Evolutionary conservation across 2,113 vertebrate genomes (phyloP).

Genomic region (Platichthys flesus): DNA sequence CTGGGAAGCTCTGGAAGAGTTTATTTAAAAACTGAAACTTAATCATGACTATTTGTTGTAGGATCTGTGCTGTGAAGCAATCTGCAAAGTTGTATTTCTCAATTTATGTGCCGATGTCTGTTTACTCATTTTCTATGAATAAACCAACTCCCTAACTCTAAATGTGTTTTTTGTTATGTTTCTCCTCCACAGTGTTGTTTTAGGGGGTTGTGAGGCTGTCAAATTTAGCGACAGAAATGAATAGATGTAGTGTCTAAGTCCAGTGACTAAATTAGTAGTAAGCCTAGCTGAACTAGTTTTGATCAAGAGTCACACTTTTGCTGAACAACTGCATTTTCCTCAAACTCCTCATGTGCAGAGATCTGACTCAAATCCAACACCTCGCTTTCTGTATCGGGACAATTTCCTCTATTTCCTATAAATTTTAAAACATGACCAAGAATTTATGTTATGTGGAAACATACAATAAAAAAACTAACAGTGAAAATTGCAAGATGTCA

Average conservation of each 20-base stretch:
- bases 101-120: background rate
- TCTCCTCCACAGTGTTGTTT: background rate
- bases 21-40: background rate
- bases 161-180: background rate
- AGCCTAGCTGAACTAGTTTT: too few species aligned
- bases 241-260: too few species aligned
- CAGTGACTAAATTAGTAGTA: too few species aligned
- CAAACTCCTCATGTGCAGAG: too few species aligned
- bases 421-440: background rate
- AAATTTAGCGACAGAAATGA: background rate
- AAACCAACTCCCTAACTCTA: slow-evolving; percentile 18
- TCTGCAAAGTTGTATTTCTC: background rate
- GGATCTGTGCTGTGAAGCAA: background rate
- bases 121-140: slow-evolving; percentile 1
- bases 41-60: background rate
- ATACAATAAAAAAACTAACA: background rate
- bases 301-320: background rate
- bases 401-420: background rate
- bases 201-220: background rate
- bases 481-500: background rate
- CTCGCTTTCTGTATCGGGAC: background rate
- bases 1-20: background rate
- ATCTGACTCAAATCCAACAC: background rate
- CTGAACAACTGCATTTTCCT: background rate
- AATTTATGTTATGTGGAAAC: background rate